Percentiles rank a stretch among this genome's conserved stretches.
phyloP scores from a whole-genome alignment of 1,140 invertebrate species.

The Drosophila bipectinata region DNA sequence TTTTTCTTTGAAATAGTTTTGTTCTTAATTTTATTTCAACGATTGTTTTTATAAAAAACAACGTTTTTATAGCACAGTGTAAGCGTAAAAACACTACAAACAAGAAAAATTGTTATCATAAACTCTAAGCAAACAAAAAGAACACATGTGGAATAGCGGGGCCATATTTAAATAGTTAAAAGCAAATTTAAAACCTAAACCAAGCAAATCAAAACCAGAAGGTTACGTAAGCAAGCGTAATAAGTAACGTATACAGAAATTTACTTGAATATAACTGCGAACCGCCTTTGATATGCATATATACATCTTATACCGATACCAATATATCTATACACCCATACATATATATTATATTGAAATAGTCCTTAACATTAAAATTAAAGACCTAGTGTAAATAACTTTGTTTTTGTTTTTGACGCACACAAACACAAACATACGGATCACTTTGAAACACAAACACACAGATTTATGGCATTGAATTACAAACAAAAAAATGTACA shows the following conservation, averaged over 20 bases:
- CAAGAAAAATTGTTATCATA: slow-evolving; percentile 69
- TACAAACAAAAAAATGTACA: slow-evolving; percentile 75
- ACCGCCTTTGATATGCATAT: slow-evolving; percentile 79
- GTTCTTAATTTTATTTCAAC: slow-evolving; percentile 28
- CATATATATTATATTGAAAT: slow-evolving; percentile 58
- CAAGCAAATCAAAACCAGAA: slow-evolving; percentile 46
- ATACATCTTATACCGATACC: slow-evolving; percentile 56
- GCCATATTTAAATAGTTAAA: slow-evolving; percentile 83
- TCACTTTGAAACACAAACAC: slow-evolving; percentile 36
- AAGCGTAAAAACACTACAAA: slow-evolving; percentile 36
- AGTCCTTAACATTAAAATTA: slow-evolving; percentile 65
- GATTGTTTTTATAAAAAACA: slow-evolving; percentile 35
- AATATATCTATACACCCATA: slow-evolving; percentile 38
- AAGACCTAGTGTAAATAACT: slow-evolving; percentile 70
- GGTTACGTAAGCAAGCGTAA: slow-evolving; percentile 29
- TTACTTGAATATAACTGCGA: slow-evolving; percentile 66
- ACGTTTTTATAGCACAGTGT: slow-evolving; percentile 47
- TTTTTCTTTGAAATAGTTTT: slow-evolving; percentile 31
- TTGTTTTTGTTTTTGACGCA: slow-evolving; percentile 77
- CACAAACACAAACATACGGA: slow-evolving; percentile 36
- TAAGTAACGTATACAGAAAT: slow-evolving; percentile 63
- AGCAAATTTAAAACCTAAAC: slow-evolving; percentile 42
- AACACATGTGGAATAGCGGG: slow-evolving; percentile 83
- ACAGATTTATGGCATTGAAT: slow-evolving; percentile 69
- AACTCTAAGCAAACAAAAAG: slow-evolving; percentile 66